These are phyloP conservation scores for Drosophila peninsularis DNA, from an alignment of 2,888 invertebrate genomes.

Conservation along the genomic window DNA sequence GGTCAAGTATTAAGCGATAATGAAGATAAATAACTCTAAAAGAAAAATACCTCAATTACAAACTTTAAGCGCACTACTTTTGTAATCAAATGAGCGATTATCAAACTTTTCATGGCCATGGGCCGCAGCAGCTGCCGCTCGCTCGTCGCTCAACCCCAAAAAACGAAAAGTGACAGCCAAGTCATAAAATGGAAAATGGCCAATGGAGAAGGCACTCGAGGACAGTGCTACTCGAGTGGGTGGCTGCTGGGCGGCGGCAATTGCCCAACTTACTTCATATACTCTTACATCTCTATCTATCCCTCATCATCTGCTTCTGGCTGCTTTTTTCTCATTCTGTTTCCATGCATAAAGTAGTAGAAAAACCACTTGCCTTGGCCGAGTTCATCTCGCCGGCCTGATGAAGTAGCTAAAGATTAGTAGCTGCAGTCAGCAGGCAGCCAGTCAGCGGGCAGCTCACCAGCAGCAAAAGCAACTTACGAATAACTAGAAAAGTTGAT, in stretches of 20 bases:
- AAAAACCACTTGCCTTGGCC: constrained; percentile 7
- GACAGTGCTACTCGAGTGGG: background rate
- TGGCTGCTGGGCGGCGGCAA: background rate
- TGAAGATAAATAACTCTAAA: constrained; percentile 74
- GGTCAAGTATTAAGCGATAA: constrained; percentile 73
- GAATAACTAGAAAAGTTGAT: background rate
- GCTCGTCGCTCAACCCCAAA: constrained; percentile 9
- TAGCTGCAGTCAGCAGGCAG: background rate
- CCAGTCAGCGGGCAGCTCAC: too few species aligned
- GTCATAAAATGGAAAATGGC: constrained; percentile 58
- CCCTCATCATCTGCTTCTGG: constrained; percentile 23
- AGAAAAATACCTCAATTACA: constrained; percentile 75
- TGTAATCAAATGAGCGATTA: constrained; percentile 79
- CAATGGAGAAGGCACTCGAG: constrained; percentile 19
- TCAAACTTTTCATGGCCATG: constrained; percentile 56
- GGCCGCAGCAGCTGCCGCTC: constrained; percentile 43
- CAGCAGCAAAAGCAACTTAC: background rate
- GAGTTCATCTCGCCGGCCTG: constrained; percentile 1
- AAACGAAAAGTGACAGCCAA: constrained; percentile 51
- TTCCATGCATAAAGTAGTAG: constrained; percentile 4
- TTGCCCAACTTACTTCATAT: constrained; percentile 12
- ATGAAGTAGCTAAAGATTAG: constrained; percentile 6
- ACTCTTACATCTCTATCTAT: constrained; percentile 22
- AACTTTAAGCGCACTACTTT: constrained; percentile 71
- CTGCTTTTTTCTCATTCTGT: background rate